phyloP scores from a whole-genome alignment of 2,797 vertebrate species.

The Chiroxiphia lanceolata region DNA sequence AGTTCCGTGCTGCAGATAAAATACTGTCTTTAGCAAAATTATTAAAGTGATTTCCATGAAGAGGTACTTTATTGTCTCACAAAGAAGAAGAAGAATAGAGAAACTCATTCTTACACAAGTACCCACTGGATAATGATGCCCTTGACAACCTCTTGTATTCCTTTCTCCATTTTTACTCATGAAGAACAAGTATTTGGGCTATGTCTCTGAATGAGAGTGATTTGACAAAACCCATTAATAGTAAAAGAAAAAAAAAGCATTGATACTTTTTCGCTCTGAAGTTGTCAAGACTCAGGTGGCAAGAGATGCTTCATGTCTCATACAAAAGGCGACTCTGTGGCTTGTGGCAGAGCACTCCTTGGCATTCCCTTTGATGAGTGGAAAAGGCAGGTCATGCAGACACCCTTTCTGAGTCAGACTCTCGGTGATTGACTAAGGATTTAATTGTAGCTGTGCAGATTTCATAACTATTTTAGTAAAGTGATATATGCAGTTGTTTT shows the following conservation, averaged over 20 bases:
- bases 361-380: background rate
- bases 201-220: background rate
- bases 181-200: background rate
- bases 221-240: background rate
- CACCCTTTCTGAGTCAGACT: conserved; percentile 26
- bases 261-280: background rate
- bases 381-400: background rate
- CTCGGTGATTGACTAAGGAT: background rate
- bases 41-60: background rate
- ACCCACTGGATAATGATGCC: background rate
- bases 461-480: background rate
- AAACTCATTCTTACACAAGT: background rate
- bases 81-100: background rate
- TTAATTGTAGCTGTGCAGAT: conserved; percentile 11
- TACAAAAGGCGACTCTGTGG: background rate
- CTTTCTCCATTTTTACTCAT: background rate
- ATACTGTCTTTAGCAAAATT: background rate
- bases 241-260: background rate
- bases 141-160: background rate
- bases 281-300: background rate
- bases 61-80: background rate
- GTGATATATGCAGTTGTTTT: background rate
- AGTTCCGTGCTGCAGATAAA: background rate
- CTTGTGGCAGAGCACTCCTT: background rate
- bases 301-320: background rate